Base-by-base conservation (phyloP, 2,888 invertebrate genomes). In the Linnaemya vulpina region DNA sequence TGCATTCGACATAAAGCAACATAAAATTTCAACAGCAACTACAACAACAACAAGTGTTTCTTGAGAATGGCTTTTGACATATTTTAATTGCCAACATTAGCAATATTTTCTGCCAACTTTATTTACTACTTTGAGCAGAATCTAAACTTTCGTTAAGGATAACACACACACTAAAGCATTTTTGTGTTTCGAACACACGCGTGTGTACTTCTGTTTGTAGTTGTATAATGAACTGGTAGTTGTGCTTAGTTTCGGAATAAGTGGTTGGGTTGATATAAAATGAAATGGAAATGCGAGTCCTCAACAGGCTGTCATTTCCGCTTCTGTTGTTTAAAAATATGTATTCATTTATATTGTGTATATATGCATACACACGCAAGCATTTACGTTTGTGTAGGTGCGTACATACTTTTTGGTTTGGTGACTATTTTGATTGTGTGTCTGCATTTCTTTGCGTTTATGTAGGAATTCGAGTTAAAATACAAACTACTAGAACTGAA, bases 231-330 rank as follows among this genome's bases (percentile, higher is more conserved):
- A 38, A 62, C 10, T 40, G 46, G 53, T 46, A 51, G 30, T 58
- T 5, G 38, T 30, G 63, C 25, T 38, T 11, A 38, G 15, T 43
- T 38, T 25, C 10, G n/a, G 49, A 46, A 15, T 38, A 20, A 22
- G 46, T 17, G 22, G 71, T 65, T 15, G 17, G 9, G 67, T 43
- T 60, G 25, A 51, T 46, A 75, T 65, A 76, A 73, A 71, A 60
- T 67, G 53, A 75, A 73, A 77, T 76, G 71, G 60, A 80, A 76
- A 76, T 70, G 20, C 22, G 22, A 22, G 76, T 84, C 81, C 81
- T 84, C 84, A 84, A 84, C 84, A 84, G 84, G 80, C 84, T 84
- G 84, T 84, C 84, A 84, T 84, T 81, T 84, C 77, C 84, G 77
- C 77, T 84, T 75, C 77, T 81, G 62, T 81, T 81, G 76, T 73